Evolutionary conservation across 2,888 invertebrate genomes (phyloP), one percentile per base, ranked within the genome.

Genomic region (Thyatira batis): DNA sequence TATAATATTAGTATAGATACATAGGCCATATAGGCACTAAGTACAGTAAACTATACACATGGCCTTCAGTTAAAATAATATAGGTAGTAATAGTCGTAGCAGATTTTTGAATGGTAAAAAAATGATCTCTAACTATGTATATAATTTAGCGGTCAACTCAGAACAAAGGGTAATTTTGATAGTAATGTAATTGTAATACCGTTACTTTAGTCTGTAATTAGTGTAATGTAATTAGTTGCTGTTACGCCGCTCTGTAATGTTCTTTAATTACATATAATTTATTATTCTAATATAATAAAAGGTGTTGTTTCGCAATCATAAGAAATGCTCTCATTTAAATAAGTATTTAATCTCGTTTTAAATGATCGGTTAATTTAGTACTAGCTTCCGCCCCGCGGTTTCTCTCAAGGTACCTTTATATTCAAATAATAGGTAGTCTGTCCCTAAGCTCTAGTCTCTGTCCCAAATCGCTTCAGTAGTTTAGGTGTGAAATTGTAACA

Each of bases 211-310:
- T 45, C 9, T 52, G 57, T 58, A 61, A 66, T 61, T 61, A 63
- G 63, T 63, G 51, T 59, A 57, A 60, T 51, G 60, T 65, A 63
- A 63, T 63, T 60, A 63, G 49, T 50, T 51, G 46, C 51, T 54
- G 50, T 45, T 54, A 50, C 33, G 48, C 51, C 25, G 51, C 53
- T 6, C 23, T 54, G 53, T 62, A 63, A 63, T 63, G 54, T 49
- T 45, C 39, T 43, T 45, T 65, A 65, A 65, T 65, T 65, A 65
- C 57, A 52, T 55, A 39, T 46, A 46, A 49, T 55, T 54, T 55
- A 46, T 39, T 45, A 57, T 52, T 54, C 10, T 33, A 58, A 53
- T 59, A 55, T 57, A 56, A 53, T 28, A 30, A 45, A 53, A 50
- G 51, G 54, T 54, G 55, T n/a, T 55, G 58, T 65, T 63, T 61